phyloP scores from a whole-genome alignment of 2,888 invertebrate species.

The Folsomia manolachei region DNA sequence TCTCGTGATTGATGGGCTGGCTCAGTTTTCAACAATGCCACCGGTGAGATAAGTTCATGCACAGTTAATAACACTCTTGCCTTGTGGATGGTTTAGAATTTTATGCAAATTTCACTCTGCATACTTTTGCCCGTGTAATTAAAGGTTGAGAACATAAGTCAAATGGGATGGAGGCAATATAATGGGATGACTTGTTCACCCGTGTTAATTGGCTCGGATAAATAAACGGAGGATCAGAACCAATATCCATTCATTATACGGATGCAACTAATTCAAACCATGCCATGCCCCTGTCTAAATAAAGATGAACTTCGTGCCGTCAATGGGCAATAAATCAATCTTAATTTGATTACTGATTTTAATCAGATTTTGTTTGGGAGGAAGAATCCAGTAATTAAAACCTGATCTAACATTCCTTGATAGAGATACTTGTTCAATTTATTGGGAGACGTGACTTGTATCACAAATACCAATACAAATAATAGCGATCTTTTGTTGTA shows the following conservation, averaged over 20 bases:
- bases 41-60: too few relatives aligned
- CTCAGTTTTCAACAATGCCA: background rate
- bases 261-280: too few relatives aligned
- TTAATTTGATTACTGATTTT: background rate
- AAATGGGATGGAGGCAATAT: too few relatives aligned
- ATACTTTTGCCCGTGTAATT: background rate
- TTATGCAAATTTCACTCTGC: background rate
- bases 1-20: background rate
- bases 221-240: too few relatives aligned
- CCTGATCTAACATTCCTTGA: background rate
- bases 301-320: background rate
- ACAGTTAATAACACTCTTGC: background rate
- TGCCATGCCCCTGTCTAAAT: background rate
- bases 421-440: too few relatives aligned
- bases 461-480: too few relatives aligned
- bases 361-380: background rate
- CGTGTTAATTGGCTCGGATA: too few relatives aligned
- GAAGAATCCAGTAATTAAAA: background rate
- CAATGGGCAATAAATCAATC: background rate
- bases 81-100: background rate
- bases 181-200: too few relatives aligned
- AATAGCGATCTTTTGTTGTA: too few relatives aligned
- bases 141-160: too few relatives aligned
- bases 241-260: too few relatives aligned
- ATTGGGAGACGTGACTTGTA: too few relatives aligned